Evolutionary conservation across 2,113 vertebrate species (phyloP), one percentile per base, ranked within the genome.

Genomic region (Oceanodroma tethys): DNA sequence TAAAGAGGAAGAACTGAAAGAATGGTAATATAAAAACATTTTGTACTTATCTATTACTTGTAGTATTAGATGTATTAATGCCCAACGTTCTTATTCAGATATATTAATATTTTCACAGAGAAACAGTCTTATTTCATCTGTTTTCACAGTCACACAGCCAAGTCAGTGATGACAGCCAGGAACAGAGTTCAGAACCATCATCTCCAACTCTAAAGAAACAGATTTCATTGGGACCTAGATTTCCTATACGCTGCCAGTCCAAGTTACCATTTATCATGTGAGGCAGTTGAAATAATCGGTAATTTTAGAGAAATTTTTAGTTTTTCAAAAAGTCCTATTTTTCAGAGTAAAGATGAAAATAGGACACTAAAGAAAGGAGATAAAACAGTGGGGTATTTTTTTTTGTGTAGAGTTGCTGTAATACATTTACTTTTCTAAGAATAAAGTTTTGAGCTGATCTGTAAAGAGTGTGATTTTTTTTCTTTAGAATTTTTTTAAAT

Each of bases 171-270:
- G 18, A 45, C 1, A 36, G 38, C 10, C 47, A 47, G 17, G 7
- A 40, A 34, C 16, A 52, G 16, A 65, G 26, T 23, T 72, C 23
- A 55, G 48, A 76, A 68, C 8, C 27, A 42, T 34, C 27, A 7
- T 29, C 22, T 73, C 9, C 10, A 65, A 3, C 23, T 34, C 40
- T 17, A 20, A 56, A 81, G 27, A 63, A 56, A 26, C 5, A 7
- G 7, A 1, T 13, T 14, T 56, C 27, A 81, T 66, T 23, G 13
- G 16, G 5, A 48, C 55, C 13, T 32, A 0, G 27, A 32, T 16
- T 11, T 66, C 8, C 25, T 43, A 7, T 10, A 17, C 22, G 13
- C 13, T 62, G 38, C 8, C 42, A 43, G 38, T 13, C 59, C 47
- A 25, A 34, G 27, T 45, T 42, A 38, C 22, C 30, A 22, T 32